These are phyloP conservation scores for Porphyrio hochstetteri DNA, from an alignment of 2,113 vertebrate genomes.

Conservation along the genomic window DNA sequence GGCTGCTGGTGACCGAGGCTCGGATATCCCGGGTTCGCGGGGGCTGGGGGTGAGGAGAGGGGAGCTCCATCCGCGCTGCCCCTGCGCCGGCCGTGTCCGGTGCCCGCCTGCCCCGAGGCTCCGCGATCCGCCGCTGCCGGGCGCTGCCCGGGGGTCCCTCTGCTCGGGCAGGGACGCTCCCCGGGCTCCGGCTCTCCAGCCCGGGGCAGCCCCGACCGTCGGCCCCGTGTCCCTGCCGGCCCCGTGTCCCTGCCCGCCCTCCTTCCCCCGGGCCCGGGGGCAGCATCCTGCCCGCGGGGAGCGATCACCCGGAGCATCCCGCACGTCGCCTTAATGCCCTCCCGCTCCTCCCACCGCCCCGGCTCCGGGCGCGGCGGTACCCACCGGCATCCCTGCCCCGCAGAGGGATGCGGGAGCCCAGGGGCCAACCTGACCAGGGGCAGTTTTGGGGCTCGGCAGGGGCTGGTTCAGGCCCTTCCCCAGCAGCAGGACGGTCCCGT, in stretches of 20 bases:
- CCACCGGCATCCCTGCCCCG: background rate
- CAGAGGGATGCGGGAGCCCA: background rate
- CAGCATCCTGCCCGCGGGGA: background rate
- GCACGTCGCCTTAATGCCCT: background rate
- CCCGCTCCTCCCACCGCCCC: background rate
- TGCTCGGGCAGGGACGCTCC: background rate
- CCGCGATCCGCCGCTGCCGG: background rate
- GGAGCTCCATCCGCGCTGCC: background rate
- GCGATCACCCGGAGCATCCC: accelerated
- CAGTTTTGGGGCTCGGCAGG: background rate
- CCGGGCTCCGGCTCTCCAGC: background rate
- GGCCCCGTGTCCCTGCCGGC: background rate
- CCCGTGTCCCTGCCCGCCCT: background rate
- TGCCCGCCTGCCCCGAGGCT: background rate
- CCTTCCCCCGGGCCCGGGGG: background rate
- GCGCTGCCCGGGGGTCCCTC: background rate
- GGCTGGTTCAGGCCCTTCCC: background rate
- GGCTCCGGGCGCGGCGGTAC: background rate
- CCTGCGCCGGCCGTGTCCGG: no score
- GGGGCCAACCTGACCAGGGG: background rate
- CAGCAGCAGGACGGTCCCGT: background rate
- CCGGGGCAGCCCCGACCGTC: background rate
- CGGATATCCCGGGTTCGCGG: background rate
- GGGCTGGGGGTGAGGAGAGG: background rate
- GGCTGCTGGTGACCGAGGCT: background rate